phyloP scores from a whole-genome alignment of 2,888 invertebrate species.

The Notocelia uddmanniana region DNA sequence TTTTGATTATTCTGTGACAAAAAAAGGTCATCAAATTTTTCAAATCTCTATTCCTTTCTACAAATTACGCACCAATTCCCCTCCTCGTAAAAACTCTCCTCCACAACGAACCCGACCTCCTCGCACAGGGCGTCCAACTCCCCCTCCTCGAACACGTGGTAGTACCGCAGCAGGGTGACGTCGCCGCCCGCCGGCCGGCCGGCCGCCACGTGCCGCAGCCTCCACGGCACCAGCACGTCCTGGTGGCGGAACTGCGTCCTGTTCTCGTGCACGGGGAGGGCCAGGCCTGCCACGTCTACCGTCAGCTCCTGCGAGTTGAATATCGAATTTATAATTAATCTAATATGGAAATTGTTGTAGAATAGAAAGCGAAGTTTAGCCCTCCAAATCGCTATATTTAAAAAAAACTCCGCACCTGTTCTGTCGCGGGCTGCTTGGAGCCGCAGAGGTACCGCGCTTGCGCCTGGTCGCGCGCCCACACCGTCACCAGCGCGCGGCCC shows the following conservation, averaged over 20 bases:
- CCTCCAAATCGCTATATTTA: too few relatives aligned
- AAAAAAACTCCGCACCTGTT: slow-evolving; percentile 51
- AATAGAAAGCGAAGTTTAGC: too few relatives aligned
- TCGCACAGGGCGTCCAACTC: slow-evolving; percentile 90
- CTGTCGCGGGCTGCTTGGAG: slow-evolving; percentile 50
- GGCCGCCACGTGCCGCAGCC: slow-evolving; percentile 81
- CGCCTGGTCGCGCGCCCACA: slow-evolving; percentile 97
- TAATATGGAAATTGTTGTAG: too few relatives aligned
- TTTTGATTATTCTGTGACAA: too few relatives aligned
- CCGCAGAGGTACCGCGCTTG: slow-evolving; percentile 81
- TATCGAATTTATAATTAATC: too few relatives aligned
- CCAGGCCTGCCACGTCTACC: slow-evolving; percentile 58
- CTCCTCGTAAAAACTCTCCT: slow-evolving; percentile 95
- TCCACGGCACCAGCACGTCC: slow-evolving; percentile 99
- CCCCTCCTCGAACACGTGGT: slow-evolving; percentile 96
- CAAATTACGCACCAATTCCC: slow-evolving; percentile 98
- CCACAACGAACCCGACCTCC: slow-evolving; percentile 83
- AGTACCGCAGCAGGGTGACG: slow-evolving; percentile 92
- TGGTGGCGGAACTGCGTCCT: slow-evolving; percentile 95
- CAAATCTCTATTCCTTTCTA: slow-evolving; percentile 81
- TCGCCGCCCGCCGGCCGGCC: slow-evolving; percentile 67
- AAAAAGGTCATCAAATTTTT: too few relatives aligned
- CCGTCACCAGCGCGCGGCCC: slow-evolving; percentile 95
- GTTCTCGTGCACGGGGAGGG: slow-evolving; percentile 94
- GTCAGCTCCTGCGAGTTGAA: too few relatives aligned